Conservation (phyloP, 2,113 vertebrate species). For the Platysteira castanea region DNA sequence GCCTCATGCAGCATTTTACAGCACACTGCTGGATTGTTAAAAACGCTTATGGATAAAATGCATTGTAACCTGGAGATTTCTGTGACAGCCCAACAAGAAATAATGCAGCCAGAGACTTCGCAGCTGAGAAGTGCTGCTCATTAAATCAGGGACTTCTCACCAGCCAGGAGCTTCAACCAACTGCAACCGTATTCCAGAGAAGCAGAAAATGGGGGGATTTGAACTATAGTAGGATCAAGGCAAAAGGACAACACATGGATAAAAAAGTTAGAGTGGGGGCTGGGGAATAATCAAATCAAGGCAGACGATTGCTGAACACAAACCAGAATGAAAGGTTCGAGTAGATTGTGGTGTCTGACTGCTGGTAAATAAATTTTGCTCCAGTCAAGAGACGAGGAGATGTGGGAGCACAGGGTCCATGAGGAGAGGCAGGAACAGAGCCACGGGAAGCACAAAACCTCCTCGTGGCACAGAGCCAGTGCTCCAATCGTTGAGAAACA, state of each 20-base stretch:
- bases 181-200: background rate
- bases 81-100: background rate
- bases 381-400: background rate
- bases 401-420: background rate
- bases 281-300: background rate
- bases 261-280: background rate
- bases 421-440: background rate
- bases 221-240: accelerated
- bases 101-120: background rate
- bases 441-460: background rate
- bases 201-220: background rate
- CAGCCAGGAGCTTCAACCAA: background rate
- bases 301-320: background rate
- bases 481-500: background rate
- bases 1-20: background rate
- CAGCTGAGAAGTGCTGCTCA: background rate
- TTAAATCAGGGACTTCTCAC: background rate
- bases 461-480: background rate
- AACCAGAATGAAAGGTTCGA: background rate
- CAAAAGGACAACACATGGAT: background rate
- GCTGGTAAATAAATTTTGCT: constrained; percentile 26
- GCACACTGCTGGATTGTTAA: background rate
- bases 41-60: background rate
- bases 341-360: background rate
- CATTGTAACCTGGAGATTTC: background rate